Percentiles rank a stretch among this genome's conserved stretches.
Conservation (phyloP, 2,888 invertebrate species). For the Punctoribates punctum region DNA sequence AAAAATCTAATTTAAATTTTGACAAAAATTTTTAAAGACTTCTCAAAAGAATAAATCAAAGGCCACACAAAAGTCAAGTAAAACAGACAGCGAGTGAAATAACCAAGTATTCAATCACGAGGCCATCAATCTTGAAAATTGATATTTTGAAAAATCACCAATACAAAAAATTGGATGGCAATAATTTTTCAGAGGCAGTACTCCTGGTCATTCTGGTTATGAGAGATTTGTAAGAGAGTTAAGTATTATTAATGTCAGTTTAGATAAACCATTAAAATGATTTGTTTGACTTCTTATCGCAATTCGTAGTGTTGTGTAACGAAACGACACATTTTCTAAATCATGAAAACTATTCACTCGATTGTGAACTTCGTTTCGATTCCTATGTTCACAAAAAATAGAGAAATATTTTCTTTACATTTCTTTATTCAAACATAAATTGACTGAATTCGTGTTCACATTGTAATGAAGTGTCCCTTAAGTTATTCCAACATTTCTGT, state of each 20-base stretch:
- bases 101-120: too few relatives aligned
- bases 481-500: not conserved
- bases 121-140: too few relatives aligned
- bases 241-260: conserved; percentile 17
- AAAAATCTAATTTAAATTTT: too few relatives aligned
- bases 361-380: not conserved
- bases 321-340: not conserved
- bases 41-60: too few relatives aligned
- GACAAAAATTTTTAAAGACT: too few relatives aligned
- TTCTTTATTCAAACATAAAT: not conserved
- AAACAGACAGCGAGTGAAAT: too few relatives aligned
- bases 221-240: not conserved
- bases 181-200: not conserved
- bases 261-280: conserved; percentile 19
- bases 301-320: not conserved
- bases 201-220: not conserved
- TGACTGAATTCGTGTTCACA: not conserved
- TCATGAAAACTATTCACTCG: not conserved
- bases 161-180: too few relatives aligned
- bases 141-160: too few relatives aligned
- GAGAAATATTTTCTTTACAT: too few relatives aligned
- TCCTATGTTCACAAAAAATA: too few relatives aligned
- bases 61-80: too few relatives aligned
- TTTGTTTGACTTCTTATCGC: conserved; percentile 9
- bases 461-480: not conserved